Base-by-base conservation (phyloP, 2,888 invertebrate species). In the Drosophila picticornis region DNA sequence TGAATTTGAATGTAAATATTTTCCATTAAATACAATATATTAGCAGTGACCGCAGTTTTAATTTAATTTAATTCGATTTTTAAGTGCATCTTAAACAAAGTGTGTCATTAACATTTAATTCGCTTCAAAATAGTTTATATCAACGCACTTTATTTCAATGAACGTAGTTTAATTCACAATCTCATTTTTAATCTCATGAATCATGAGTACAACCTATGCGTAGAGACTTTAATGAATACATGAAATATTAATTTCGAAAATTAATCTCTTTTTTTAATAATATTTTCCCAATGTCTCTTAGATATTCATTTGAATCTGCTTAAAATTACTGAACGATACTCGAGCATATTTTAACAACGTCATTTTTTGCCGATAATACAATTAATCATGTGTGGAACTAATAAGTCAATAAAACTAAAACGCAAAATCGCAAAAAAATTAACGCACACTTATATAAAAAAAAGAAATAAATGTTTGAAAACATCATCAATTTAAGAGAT, bases 1-100 rank as follows among this genome's bases (percentile, higher is more conserved):
- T 64, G 48, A 69, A 59, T 72, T 85, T 83, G 72, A 79, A 75
- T 81, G 85, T 38, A 31, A 34, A 53, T 34, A 32, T 52, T 31
- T 38, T 13, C 64, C 36, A 62, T 73, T 46, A 63, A 77, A 57
- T 63, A 34, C 48, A 22, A 46, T 46, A 52, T 29, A 73, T 62
- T 53, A 52, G 48, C 48, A 43, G n/a, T 19, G n/a, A 27, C 16
- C 11, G 11, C 25, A 31, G 11, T 11, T 50, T 31, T 13, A 36
- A 32, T 46, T 32, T 19, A 13, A 46, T 59, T 60, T 27, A 5
- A 27, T 27, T 50, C 2, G n/a, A 55, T 25, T 38, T 59, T 56
- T 25, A 5, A 31, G 2, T 29, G 57, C 40, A 19, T 10, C 27
- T 34, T 19, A 22, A 51, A 11, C 25, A 29, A n/a, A 22, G 16